Evolutionary conservation across 2,113 vertebrate genomes (phyloP), one percentile per base, ranked within the genome.

Genomic region (Strigops habroptila): DNA sequence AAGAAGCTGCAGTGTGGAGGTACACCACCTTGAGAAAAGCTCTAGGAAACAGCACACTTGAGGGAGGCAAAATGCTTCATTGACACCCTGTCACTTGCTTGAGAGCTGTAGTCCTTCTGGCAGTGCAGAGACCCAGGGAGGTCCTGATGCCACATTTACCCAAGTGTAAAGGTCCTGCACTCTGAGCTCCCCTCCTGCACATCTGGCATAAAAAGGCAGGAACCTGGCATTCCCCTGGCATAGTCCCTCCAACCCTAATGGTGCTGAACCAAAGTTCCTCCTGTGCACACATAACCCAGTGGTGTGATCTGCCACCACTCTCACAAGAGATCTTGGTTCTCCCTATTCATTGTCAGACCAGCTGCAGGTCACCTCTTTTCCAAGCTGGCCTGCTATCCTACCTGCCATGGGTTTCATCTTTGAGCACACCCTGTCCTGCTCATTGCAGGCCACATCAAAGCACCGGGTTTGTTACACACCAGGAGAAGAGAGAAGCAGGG

Each of bases 281-380:
- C 39, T 51, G 8, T 1, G 1, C 7, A 4, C 33, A 17, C 2
- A 4, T 0, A 57, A 37, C 39, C 27, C 43, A 35, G 14, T 2
- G 0, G 7, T 12, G 17, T 5, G 13, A 46, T 30, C 73, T 46
- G 39, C 37, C 22, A 59, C 18, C 37, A 1, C n/a, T 52, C 44
- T 25, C 27, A 13, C 1, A 37, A 57, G 31, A n/a, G 18, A 70
- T 21, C 15, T n/a, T 2, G 0, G 37, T 10, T 86, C 15, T 82
- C 16, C 43, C 48, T 48, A 0, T 3, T 4, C 52, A 27, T 52
- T 63, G 44, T 44, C 77, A 86, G 46, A 52, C 7, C 41, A 67
- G 41, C 64, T 60, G 24, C 33, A 67, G 49, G 39, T 33, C 79
- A 90, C 28, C 65, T 91, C 55, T 68, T 51, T 43, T n/a, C 44